Evolutionary conservation across 2,797 vertebrate species (phyloP).

Genomic region (Taeniopygia guttata): DNA sequence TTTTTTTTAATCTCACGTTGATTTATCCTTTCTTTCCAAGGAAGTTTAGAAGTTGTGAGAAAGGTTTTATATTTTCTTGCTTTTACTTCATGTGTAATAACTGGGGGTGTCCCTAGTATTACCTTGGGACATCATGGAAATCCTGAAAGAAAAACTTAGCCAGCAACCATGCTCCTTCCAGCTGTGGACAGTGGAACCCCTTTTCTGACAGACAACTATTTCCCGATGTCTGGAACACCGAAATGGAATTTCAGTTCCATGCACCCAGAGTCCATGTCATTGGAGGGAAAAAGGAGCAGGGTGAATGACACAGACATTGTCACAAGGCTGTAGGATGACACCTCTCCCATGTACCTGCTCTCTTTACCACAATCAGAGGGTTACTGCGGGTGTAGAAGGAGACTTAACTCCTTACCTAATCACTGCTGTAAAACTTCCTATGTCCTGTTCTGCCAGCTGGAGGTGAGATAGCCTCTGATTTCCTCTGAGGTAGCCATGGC

Average conservation of each 20-base stretch:
- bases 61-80: neutral
- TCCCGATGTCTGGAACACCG: neutral
- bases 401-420: neutral
- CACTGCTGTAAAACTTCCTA: neutral
- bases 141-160: neutral
- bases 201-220: neutral
- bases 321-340: neutral
- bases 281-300: neutral
- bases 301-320: neutral
- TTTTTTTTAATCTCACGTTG: neutral
- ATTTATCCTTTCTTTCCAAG: neutral
- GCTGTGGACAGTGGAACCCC: neutral
- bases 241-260: neutral
- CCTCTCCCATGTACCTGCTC: neutral
- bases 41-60: neutral
- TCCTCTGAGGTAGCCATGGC: neutral
- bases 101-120: neutral
- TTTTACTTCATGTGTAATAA: neutral
- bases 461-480: neutral
- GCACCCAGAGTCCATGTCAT: neutral
- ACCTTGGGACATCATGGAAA: neutral
- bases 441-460: neutral
- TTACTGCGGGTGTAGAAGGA: neutral
- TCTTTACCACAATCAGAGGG: neutral
- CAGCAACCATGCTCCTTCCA: neutral